Base-by-base conservation (phyloP, 2,888 invertebrate genomes). In the Synergus itoensis region DNA sequence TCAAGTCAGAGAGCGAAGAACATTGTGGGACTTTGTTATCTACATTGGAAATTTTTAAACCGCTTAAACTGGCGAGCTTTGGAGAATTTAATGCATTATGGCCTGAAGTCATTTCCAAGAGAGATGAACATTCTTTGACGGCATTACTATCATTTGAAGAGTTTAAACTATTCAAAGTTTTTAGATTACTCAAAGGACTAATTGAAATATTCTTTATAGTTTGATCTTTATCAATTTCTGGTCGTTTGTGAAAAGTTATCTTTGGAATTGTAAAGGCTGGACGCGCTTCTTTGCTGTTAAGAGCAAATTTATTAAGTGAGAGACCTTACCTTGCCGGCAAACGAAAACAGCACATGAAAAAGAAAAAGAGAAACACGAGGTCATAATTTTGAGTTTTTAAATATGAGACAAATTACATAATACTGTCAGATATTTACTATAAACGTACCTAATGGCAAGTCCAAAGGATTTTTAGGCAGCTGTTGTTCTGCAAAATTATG, bases 271-370 rank as follows among this genome's bases (percentile, higher is more conserved):
- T 21, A 76, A 86, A 86, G 5, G 8, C 40, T 36, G 48, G 36
- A 48, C 7, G 48, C n/a, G 45, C 36, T 28, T 48, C 7, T 69
- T 69, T 69, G 28, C 48, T 69, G n/a, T 36, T 11, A 48, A 48
- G 28, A 53, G 78, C 67, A 62, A 81, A 77, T 53, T 76, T 79
- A 40, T 43, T 48, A 79, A 81, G 77, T 89, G 88, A 86, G 86
- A 85, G 89, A 91, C 87, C 92, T 92, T 92, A 92, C 92, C 92
- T 92, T 92, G 86, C 89, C 90, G 87, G 89, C 81, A 86, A 88
- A 89, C 16, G 80, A 84, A 87, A 45, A 73, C 73, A 53, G 73
- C 73, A 87, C 87, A 91, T 89, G 86, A 83, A 90, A 91, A 88
- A 82, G 84, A 82, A 85, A 87, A 81, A 77, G 81, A 84, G 85